A percentile compares a stretch with the other conserved stretches of the same genome.
These are phyloP conservation scores for Pipra filicauda DNA, from an alignment of 2,113 vertebrate genomes.

Conservation along the genomic window DNA sequence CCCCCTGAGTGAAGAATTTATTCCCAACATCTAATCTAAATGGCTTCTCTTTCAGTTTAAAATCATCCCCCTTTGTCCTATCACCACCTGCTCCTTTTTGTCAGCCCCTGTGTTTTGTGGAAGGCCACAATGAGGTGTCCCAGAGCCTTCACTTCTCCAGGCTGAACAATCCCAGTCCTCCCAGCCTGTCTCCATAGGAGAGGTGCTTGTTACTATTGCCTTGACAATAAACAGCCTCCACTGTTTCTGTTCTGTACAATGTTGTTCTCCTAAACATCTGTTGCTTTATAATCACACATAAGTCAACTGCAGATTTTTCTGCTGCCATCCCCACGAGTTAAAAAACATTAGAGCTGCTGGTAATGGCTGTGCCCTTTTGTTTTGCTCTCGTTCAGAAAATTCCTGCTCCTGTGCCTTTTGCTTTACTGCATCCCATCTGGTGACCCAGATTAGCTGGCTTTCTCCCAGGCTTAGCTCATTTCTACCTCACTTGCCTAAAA, in stretches of 20 bases:
- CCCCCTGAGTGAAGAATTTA: background rate
- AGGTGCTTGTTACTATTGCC: background rate
- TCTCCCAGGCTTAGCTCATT: background rate
- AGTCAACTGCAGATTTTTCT: background rate
- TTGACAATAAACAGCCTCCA: background rate
- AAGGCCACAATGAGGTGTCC: background rate
- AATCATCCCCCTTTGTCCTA: rapidly evolving
- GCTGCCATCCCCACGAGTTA: background rate
- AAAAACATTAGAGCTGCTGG: background rate
- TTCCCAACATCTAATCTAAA: background rate
- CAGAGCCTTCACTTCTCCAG: background rate
- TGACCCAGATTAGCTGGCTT: background rate
- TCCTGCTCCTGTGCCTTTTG: background rate
- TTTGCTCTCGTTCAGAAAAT: background rate
- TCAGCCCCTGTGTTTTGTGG: background rate
- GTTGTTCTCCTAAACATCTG: background rate
- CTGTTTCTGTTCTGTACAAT: background rate
- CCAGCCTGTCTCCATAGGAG: background rate
- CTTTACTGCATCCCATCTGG: background rate
- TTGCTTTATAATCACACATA: background rate
- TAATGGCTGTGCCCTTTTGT: background rate
- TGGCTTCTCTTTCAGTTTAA: background rate
- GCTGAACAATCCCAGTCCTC: background rate
- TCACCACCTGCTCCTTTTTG: background rate
- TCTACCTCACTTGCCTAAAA: background rate